Evolutionary conservation across 92 coral and sea anemone species (phyloP), one percentile per base, ranked within the genome.

Genomic region (Metridium senile): DNA sequence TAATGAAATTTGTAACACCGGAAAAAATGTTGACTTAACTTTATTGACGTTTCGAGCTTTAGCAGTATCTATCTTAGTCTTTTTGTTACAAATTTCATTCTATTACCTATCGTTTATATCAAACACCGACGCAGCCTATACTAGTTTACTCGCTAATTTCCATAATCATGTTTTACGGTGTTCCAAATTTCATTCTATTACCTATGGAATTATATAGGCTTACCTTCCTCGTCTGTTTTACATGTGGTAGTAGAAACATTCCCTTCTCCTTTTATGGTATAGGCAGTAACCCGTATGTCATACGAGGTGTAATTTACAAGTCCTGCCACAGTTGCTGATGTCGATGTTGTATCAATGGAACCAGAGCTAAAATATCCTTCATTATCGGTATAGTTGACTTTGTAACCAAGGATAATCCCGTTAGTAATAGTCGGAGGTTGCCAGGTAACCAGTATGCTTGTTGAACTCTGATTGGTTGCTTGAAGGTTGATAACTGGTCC

Each of bases 151-250:
- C n/a, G n/a, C n/a, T n/a, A n/a, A n/a, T n/a, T n/a, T n/a, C n/a
- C n/a, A n/a, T n/a, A n/a, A n/a, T n/a, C n/a, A n/a, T n/a, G n/a
- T n/a, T n/a, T n/a, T n/a, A n/a, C n/a, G n/a, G n/a, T n/a, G n/a
- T n/a, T n/a, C n/a, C n/a, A n/a, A n/a, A n/a, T n/a, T n/a, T n/a
- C n/a, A n/a, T n/a, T n/a, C n/a, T n/a, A n/a, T n/a, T n/a, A n/a
- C n/a, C n/a, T n/a, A n/a, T n/a, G n/a, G n/a, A n/a, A n/a, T n/a
- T n/a, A n/a, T n/a, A n/a, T n/a, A n/a, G 23, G 8, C 76, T 39
- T 72, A 91, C 97, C 83, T 32, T 45, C 85, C 69, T 91, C 97
- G 35, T 82, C 92, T 4, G 92, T 91, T 33, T 43, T 71, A 17
- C 77, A 34, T 63, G 76, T 61, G 6, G 49, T 54, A 4, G 72